Evolutionary conservation across 2,113 vertebrate genomes (phyloP).

Genomic region (Mus pahari): DNA sequence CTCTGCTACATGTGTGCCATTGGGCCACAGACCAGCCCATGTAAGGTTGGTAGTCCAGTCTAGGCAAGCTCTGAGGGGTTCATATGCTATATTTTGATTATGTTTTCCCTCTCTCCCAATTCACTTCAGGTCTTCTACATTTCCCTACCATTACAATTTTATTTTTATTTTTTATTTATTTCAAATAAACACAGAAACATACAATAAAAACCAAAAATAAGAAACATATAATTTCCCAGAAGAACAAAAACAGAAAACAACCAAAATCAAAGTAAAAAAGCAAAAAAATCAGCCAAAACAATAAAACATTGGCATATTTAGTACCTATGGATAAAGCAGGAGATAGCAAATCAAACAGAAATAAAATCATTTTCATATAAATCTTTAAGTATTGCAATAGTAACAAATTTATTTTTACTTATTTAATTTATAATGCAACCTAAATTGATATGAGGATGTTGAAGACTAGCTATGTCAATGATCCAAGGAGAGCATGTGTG

Average conservation of each 20-base stretch:
- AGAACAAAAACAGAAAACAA: background rate
- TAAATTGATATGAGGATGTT: background rate
- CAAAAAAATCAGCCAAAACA: background rate
- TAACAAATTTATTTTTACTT: background rate
- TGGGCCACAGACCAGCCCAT: no score
- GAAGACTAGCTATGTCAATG: no score
- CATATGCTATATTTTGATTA: no score
- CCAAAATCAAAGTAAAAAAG: background rate
- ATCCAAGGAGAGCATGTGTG: no score
- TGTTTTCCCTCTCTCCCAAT: no score
- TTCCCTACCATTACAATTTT: no score
- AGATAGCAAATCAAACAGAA: background rate
- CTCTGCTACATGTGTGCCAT: no score
- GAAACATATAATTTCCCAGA: background rate
- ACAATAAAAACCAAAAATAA: background rate
- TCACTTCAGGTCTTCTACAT: no score
- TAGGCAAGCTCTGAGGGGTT: no score
- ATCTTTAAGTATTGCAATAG: background rate
- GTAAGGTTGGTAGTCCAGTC: no score
- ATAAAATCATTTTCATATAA: background rate
- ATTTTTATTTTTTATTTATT: no score
- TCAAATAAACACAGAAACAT: background rate
- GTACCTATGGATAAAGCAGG: background rate
- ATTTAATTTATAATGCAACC: background rate
- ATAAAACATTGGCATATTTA: background rate